Evolutionary conservation across 2,888 invertebrate species (phyloP), one percentile per base, ranked within the genome.

Genomic region (Diarsia brunnea): DNA sequence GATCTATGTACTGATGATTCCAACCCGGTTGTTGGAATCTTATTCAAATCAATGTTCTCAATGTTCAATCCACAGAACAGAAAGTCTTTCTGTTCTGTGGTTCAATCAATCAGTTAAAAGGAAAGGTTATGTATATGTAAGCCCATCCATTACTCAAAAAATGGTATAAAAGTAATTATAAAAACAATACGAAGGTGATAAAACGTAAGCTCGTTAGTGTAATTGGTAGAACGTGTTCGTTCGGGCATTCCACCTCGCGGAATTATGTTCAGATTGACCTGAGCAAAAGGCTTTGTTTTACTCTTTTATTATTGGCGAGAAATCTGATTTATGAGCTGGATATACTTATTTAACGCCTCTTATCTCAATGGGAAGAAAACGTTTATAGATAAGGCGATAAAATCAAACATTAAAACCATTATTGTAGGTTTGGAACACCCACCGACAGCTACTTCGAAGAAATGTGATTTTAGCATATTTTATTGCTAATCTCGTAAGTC

Each of bases 141-240:
- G 21, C 21, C 27, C n/a, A 53, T 19, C 38, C 53, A 77, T 73
- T 67, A 78, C 38, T 78, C 53, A 53, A 45, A 61, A 77, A 81
- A 65, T 72, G 58, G 45, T 58, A 51, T 74, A 63, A 75, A 70
- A 84, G 63, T 77, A 78, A 85, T 85, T 78, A 78, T 73, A 53
- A 78, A 85, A 85, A 88, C 80, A 87, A 89, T 88, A 84, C 69
- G 73, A 82, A 73, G 74, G 86, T 90, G 87, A 92, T 91, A 85
- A 90, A 92, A 89, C 63, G n/a, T 73, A 66, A 70, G 76, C 89
- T 92, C 89, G 89, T 92, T 91, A 90, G 65, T 84, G 75, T 85
- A 89, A 90, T 89, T 84, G 84, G 84, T 86, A 71, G 75, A 71
- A 72, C 75, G 81, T 84, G 85, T 83, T 80, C 81, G 86, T 83